These are phyloP conservation scores for Epistrophe grossulariae DNA, from an alignment of 2,888 invertebrate genomes.

Conservation along the genomic window DNA sequence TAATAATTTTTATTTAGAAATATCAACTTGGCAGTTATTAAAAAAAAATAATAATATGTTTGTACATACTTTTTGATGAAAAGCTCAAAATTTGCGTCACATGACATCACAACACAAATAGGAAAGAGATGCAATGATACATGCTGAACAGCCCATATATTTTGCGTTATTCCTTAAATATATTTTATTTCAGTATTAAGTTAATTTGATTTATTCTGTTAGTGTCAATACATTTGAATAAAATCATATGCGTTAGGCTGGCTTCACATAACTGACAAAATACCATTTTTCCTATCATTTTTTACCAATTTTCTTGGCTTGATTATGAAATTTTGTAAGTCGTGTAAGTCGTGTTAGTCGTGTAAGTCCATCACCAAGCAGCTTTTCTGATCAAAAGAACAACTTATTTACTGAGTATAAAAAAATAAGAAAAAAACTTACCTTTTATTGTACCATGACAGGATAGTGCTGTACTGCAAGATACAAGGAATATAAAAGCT, in stretches of 20 bases:
- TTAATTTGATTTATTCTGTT: not conserved
- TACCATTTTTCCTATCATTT: too few species aligned
- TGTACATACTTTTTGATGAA: not conserved
- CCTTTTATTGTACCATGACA: conserved; percentile 82
- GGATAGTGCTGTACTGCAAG: conserved; percentile 79
- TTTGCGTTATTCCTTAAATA: not conserved
- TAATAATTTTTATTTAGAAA: too few species aligned
- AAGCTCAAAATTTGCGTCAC: not conserved
- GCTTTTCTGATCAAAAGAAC: not conserved
- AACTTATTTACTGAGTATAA: not conserved
- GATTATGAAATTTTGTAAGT: too few species aligned
- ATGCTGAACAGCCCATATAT: not conserved
- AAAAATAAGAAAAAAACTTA: conserved; percentile 77
- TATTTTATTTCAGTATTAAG: not conserved
- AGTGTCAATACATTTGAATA: not conserved
- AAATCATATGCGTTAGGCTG: not conserved
- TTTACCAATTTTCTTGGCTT: too few species aligned
- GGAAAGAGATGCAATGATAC: not conserved
- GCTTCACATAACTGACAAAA: too few species aligned
- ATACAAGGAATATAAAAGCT: conserved; percentile 78
- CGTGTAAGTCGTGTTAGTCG: too few species aligned
- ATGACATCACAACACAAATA: not conserved
- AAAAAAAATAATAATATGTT: not conserved
- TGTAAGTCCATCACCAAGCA: too few species aligned
- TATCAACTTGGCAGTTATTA: too few species aligned